These are phyloP conservation scores for Vicugna pacos DNA, from an alignment of 2,113 vertebrate species.

Conservation along the genomic window DNA sequence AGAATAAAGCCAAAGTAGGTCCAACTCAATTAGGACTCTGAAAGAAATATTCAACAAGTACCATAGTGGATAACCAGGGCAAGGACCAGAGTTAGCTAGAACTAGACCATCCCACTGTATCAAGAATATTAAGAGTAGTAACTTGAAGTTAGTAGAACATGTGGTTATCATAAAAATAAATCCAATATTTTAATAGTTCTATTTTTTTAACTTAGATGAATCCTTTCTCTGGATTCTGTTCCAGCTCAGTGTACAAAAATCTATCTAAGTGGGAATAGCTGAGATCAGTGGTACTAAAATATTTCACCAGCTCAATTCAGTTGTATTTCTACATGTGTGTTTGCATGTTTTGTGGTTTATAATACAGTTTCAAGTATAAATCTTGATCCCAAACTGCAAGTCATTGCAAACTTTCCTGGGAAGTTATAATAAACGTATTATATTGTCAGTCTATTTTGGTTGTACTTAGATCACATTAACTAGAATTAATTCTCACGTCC, in stretches of 20 bases:
- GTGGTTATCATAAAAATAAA: neutral
- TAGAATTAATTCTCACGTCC: neutral
- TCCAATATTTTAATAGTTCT: neutral
- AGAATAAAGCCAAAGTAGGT: neutral
- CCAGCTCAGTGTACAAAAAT: neutral
- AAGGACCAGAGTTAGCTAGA: neutral
- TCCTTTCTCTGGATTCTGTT: neutral
- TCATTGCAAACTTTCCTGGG: neutral
- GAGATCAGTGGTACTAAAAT: neutral
- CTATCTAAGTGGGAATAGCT: neutral
- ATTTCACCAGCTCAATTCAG: neutral
- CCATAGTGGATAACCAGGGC: fast-evolving
- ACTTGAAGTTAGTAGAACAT: neutral
- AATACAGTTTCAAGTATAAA: neutral
- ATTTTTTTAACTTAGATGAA: neutral
- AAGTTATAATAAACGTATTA: neutral
- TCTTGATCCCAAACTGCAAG: neutral
- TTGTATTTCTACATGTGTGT: neutral
- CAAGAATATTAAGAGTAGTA: constrained; percentile 36
- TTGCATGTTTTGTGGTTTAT: neutral
- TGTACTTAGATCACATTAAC: neutral
- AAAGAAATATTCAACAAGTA: neutral
- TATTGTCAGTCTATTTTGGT: neutral
- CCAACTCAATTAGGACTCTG: neutral
- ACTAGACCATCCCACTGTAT: neutral